Conservation (phyloP, 1,140 invertebrate genomes). For the Pantala flavescens region DNA sequence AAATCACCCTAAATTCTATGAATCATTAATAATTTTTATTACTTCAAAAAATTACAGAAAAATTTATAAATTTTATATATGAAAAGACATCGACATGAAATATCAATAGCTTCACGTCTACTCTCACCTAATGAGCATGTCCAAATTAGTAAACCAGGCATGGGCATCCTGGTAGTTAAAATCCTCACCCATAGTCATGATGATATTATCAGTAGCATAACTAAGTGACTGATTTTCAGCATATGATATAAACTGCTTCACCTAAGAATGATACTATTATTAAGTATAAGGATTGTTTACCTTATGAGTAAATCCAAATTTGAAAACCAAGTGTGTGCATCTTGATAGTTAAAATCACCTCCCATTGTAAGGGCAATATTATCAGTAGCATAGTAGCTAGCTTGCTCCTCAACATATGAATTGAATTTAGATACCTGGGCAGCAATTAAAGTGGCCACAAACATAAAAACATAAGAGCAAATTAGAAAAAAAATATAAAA, state of each 20-base stretch:
- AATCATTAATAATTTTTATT: no score
- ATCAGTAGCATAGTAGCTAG: constrained; percentile 46
- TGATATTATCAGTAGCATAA: constrained; percentile 45
- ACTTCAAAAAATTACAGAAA: no score
- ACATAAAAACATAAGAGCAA: background rate
- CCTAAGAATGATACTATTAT: constrained; percentile 32
- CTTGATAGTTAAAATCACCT: constrained; percentile 82
- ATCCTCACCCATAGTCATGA: constrained; percentile 57
- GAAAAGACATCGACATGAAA: no score
- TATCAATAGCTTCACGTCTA: background rate
- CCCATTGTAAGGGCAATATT: constrained; percentile 89
- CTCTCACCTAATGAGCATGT: constrained; percentile 48
- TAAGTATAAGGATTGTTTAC: constrained; percentile 38
- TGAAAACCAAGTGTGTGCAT: constrained; percentile 70
- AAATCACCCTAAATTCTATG: no score
- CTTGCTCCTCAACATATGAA: constrained; percentile 40
- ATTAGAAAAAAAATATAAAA: background rate
- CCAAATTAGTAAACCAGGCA: constrained; percentile 52
- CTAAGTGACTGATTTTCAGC: constrained; percentile 39
- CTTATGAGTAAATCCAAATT: constrained; percentile 85
- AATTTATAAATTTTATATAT: no score
- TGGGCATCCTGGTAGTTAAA: constrained; percentile 54
- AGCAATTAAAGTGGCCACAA: background rate
- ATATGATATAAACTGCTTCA: constrained; percentile 45
- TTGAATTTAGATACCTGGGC: constrained; percentile 47